Evolutionary conservation across 2,797 vertebrate species (phyloP).

Genomic region (Austrolebias charrua): DNA sequence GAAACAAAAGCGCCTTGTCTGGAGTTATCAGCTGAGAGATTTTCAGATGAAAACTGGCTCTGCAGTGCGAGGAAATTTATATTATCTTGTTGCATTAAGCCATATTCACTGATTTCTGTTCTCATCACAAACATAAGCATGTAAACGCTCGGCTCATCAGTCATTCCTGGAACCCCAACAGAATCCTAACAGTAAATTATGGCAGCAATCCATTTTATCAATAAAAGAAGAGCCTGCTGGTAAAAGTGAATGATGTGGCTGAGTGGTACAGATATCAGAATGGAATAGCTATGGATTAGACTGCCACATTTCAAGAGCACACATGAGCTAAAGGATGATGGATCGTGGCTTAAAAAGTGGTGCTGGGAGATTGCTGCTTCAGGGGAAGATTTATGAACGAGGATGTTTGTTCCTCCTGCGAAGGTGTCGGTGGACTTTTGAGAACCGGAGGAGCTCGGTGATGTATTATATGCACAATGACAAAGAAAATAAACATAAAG

Average conservation of each 20-base stretch:
- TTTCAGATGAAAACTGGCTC: constrained; percentile 10
- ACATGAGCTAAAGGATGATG: constrained; percentile 15
- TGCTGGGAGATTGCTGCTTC: constrained; percentile 12
- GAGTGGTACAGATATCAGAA: constrained; percentile 19
- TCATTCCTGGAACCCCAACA: background rate
- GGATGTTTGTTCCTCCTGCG: constrained; percentile 28
- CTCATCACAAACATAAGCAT: background rate
- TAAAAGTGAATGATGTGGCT: constrained; percentile 24
- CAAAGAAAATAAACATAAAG: background rate
- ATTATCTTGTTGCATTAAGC: constrained; percentile 18
- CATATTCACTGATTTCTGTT: constrained; percentile 4
- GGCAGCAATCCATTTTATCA: background rate
- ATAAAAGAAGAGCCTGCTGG: constrained; percentile 8
- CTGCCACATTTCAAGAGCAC: constrained; percentile 17
- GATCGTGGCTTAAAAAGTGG: constrained; percentile 17
- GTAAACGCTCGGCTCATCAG: constrained; percentile 1
- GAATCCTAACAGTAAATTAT: background rate
- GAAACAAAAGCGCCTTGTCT: background rate
- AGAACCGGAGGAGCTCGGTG: background rate
- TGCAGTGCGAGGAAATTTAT: background rate
- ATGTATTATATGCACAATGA: background rate
- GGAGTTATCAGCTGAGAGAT: constrained; percentile 5
- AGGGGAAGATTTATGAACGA: constrained; percentile 29
- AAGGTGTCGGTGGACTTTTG: background rate
- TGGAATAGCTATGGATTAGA: constrained; percentile 12